Conservation (phyloP, 2,888 invertebrate species). For the Acanthosepion esculentum region DNA sequence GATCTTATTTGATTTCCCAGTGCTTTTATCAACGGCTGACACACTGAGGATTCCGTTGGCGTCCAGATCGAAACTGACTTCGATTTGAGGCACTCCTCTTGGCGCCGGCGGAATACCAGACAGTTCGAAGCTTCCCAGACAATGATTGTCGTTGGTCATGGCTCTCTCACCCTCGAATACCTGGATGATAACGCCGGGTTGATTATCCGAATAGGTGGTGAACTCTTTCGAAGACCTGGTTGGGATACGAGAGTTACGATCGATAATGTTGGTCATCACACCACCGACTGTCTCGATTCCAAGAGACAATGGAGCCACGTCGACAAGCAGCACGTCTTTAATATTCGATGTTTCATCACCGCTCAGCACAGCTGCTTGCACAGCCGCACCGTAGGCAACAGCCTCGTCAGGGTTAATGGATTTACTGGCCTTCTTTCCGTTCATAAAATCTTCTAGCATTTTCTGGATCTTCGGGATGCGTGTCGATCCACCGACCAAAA, state of each 20-base stretch:
- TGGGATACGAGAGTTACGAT: conserved; percentile 74
- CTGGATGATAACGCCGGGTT: conserved; percentile 76
- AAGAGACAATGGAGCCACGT: conserved; percentile 76
- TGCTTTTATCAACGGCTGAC: conserved; percentile 81
- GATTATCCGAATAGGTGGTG: conserved; percentile 93
- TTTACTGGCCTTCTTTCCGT: conserved; percentile 92
- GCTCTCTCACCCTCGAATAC: conserved; percentile 95
- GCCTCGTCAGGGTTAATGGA: conserved; percentile 97
- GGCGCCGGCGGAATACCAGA: conserved; percentile 73
- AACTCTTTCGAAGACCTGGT: conserved; percentile 78
- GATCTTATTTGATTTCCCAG: conserved; percentile 86
- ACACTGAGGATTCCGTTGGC: conserved; percentile 86
- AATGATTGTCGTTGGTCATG: conserved; percentile 95
- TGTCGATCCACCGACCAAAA: conserved; percentile 88
- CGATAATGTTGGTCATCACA: conserved; percentile 69
- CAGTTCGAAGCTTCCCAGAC: conserved; percentile 71
- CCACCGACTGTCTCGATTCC: conserved; percentile 79
- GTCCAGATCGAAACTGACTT: conserved; percentile 87
- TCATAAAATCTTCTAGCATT: conserved; percentile 81
- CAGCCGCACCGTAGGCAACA: conserved; percentile 82
- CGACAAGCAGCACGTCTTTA: conserved; percentile 89
- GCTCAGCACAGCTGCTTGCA: conserved; percentile 80
- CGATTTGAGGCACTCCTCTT: conserved; percentile 72
- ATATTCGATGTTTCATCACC: conserved; percentile 80
- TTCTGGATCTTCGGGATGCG: conserved; percentile 98